Evolutionary conservation across 2,888 invertebrate genomes (phyloP).

Genomic region (Rhagophthalmus giganteus): DNA sequence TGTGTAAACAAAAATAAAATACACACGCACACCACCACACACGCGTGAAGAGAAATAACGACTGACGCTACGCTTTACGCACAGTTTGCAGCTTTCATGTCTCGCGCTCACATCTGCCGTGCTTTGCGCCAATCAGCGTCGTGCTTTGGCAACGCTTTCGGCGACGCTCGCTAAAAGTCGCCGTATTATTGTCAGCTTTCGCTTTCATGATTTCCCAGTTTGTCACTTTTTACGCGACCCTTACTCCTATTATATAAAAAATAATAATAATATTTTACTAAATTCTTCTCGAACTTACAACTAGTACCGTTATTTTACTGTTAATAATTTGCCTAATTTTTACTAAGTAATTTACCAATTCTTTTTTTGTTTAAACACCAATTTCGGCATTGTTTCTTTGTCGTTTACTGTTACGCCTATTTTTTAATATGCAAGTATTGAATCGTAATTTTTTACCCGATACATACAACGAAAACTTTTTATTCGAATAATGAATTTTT

Average conservation of each 20-base stretch:
- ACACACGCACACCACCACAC: slow-evolving; percentile 53
- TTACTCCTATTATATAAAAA: slow-evolving; percentile 14
- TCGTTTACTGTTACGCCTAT: too few species aligned
- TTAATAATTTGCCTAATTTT: too few species aligned
- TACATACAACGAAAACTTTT: too few species aligned
- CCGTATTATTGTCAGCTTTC: slow-evolving; percentile 29
- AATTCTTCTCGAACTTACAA: too few species aligned
- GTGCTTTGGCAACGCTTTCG: slow-evolving; percentile 26
- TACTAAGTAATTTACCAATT: too few species aligned
- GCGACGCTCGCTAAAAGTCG: slow-evolving; percentile 26
- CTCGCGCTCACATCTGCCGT: slow-evolving; percentile 55
- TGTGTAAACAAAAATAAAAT: slow-evolving; percentile 54
- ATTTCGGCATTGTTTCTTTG: too few species aligned
- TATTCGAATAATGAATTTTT: too few species aligned
- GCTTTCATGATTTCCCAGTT: slow-evolving; percentile 30
- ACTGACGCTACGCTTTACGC: slow-evolving; percentile 51
- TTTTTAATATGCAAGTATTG: too few species aligned
- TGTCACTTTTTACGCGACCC: slow-evolving; percentile 24
- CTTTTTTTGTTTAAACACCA: too few species aligned
- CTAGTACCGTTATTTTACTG: too few species aligned
- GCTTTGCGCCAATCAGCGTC: slow-evolving; percentile 50
- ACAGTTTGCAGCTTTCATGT: slow-evolving; percentile 53
- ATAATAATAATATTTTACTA: slow-evolving; percentile 1
- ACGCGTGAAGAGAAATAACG: slow-evolving; percentile 54
- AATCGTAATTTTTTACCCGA: too few species aligned